phyloP scores from a whole-genome alignment of 1,140 invertebrate genomes.

The Bicyclus anynana region DNA sequence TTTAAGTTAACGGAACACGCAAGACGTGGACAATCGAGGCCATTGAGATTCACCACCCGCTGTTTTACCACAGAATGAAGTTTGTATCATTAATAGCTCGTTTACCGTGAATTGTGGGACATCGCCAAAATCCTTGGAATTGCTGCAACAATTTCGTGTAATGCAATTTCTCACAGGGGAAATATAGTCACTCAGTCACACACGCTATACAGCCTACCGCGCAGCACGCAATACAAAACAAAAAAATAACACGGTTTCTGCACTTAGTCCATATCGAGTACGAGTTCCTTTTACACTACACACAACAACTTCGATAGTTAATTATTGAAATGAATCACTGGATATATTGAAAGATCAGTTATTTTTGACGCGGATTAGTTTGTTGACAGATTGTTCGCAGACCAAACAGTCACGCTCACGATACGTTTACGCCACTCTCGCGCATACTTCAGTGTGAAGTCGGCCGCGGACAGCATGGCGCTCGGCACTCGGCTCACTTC shows the following conservation, averaged over 20 bases:
- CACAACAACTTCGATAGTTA: constrained; percentile 41
- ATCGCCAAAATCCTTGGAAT: constrained; percentile 50
- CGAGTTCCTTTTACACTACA: constrained; percentile 39
- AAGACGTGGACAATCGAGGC: constrained; percentile 55
- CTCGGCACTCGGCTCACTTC: constrained; percentile 54
- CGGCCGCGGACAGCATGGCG: constrained; percentile 50
- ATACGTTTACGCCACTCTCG: constrained; percentile 71
- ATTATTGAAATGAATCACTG: constrained; percentile 54
- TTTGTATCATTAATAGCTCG: constrained; percentile 35
- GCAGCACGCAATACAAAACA: constrained; percentile 72
- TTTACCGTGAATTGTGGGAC: constrained; percentile 61
- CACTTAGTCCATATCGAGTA: constrained; percentile 52
- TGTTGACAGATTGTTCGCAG: constrained; percentile 67
- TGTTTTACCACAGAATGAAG: constrained; percentile 43
- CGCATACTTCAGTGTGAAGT: constrained; percentile 72
- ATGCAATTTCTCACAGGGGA: constrained; percentile 52
- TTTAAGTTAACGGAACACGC: constrained; percentile 54
- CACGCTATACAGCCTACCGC: constrained; percentile 55
- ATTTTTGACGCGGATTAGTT: constrained; percentile 62
- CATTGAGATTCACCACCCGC: constrained; percentile 51
- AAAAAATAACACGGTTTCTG: constrained; percentile 69
- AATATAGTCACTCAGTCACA: constrained; percentile 65
- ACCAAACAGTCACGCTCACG: constrained; percentile 44
- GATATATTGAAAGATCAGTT: constrained; percentile 41
- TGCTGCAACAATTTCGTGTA: constrained; percentile 47